Conservation (phyloP, 1,140 invertebrate species). For the Nomia melanderi region DNA sequence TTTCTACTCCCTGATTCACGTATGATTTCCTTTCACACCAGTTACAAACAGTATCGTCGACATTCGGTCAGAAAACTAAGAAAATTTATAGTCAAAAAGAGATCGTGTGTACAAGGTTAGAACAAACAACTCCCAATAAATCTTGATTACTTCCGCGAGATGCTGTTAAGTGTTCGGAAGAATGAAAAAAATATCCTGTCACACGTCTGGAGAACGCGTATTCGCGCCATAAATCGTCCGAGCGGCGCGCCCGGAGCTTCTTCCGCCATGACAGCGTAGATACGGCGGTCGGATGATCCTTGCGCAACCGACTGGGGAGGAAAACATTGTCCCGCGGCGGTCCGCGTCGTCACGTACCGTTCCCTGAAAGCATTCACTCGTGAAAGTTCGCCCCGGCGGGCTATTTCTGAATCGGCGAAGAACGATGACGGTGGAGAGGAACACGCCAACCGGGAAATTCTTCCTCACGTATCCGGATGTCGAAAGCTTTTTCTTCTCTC, state of each 20-base stretch:
- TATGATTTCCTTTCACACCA: no score
- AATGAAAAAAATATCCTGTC: no score
- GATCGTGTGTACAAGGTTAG: no score
- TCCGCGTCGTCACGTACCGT: slow-evolving; percentile 15
- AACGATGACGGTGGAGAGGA: slow-evolving; percentile 5
- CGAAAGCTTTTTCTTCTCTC: neutral
- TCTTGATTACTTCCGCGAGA: no score
- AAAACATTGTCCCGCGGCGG: slow-evolving; percentile 7
- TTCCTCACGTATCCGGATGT: slow-evolving; percentile 27
- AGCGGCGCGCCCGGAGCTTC: neutral
- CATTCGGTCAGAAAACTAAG: no score
- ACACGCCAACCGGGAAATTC: neutral
- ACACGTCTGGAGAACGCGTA: no score
- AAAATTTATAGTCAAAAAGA: no score
- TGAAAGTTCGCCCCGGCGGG: slow-evolving; percentile 10
- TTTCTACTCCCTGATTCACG: no score
- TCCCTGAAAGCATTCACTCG: slow-evolving; percentile 26
- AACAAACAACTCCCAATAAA: no score
- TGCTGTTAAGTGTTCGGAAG: no score
- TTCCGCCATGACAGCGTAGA: neutral
- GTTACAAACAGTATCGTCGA: no score
- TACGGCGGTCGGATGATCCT: neutral
- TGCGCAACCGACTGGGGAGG: neutral
- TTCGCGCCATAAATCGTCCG: neutral
- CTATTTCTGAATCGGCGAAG: slow-evolving; percentile 19